Evolutionary conservation across 2,888 invertebrate genomes (phyloP), one percentile per base, ranked within the genome.

Genomic region (Scelioninae gen. 2): DNA sequence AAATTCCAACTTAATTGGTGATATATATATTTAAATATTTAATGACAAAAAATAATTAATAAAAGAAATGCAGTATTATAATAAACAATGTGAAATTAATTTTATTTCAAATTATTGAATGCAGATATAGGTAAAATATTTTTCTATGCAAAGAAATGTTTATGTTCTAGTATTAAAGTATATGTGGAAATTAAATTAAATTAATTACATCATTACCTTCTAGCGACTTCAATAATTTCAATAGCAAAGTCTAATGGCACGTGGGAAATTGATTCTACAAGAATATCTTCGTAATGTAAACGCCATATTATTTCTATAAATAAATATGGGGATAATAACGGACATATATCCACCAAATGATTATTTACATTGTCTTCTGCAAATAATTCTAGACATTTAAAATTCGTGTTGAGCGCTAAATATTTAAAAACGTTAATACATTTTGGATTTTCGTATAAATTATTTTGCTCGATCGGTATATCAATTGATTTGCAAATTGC

Each of bases 291-390:
- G 16, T 79, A 85, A 2, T 79, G 64, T 0, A 85, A 45, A 3
- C 58, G 65, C 81, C 81, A 84, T 0, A 83, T 9, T 46, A 86
- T 79, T 74, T 84, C 82, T 2, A 82, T 61, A 1, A 85, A 76
- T 2, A 86, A 70, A 63, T 83, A 85, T 0, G 82, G 80, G 2
- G 85, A 85, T 7, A 85, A 37, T 10, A 82, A 73, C 9, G 84
- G 82, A 63, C 81, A 83, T 75, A 82, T 81, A 37, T 82, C 81
- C 0, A 83, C 83, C 18, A 85, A 71, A 55, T 82, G 79, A n/a
- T 82, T 83, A 53, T 76, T 77, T 0, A 58, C 33, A n/a, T 77
- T 50, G 48, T 86, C 85, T 45, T 85, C 82, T 0, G 71, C 64
- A 3, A 86, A 68, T n/a, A 77, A 53, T n/a, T 81, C 78, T 50